Conservation (phyloP, 2,113 vertebrate species). For the human region DNA sequence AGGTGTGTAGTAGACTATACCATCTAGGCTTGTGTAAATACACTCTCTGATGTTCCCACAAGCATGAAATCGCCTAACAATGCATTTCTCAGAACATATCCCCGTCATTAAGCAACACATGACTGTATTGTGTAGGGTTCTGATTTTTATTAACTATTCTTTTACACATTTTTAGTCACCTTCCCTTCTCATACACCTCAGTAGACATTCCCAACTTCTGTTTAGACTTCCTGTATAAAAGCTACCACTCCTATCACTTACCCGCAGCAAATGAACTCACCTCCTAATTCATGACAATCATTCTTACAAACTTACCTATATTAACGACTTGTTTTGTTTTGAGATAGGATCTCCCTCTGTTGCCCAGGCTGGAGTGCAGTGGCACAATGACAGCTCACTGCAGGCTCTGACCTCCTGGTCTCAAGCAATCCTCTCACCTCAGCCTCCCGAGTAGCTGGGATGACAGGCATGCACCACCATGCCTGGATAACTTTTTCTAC, state of each 20-base stretch:
- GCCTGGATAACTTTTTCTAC: too few relatives aligned
- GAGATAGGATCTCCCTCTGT: too few relatives aligned
- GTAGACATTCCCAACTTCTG: constrained; percentile 6
- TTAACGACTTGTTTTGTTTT: not conserved
- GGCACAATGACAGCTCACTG: too few relatives aligned
- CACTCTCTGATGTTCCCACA: not conserved
- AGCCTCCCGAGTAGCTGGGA: too few relatives aligned
- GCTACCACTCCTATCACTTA: not conserved
- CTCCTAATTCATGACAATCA: not conserved
- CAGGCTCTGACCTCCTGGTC: too few relatives aligned
- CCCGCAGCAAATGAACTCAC: not conserved
- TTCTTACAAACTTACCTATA: not conserved
- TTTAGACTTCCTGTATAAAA: not conserved
- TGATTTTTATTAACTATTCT: not conserved
- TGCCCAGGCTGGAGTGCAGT: too few relatives aligned
- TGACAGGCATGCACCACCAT: too few relatives aligned
- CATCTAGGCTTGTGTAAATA: not conserved
- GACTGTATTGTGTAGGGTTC: not conserved
- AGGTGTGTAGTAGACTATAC: not conserved
- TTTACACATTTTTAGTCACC: constrained; percentile 8
- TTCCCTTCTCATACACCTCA: not conserved
- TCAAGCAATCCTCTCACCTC: too few relatives aligned
- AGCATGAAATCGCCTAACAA: not conserved
- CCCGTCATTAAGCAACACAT: not conserved
- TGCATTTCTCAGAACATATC: not conserved